phyloP scores from a whole-genome alignment of 2,113 vertebrate species.

The Muntiacus muntjak region DNA sequence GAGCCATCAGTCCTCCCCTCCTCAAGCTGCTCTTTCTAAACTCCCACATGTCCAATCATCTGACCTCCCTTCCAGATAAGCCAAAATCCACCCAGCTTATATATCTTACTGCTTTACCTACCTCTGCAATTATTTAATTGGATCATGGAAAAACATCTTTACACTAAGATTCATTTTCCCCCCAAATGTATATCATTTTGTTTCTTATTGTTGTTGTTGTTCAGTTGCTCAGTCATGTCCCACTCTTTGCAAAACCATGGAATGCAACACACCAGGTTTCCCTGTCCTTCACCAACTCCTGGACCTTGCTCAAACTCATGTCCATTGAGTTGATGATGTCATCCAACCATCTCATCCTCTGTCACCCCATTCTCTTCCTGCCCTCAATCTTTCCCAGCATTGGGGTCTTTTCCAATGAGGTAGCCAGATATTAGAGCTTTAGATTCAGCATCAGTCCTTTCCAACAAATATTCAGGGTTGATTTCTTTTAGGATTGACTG shows the following conservation, averaged over 20 bases:
- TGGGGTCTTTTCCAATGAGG: not conserved
- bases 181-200: not conserved
- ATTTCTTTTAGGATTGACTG: not conserved
- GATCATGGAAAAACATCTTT: not conserved
- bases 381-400: not conserved
- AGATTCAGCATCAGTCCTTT: not conserved
- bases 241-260: not conserved
- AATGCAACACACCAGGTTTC: not conserved
- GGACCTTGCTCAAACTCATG: not conserved
- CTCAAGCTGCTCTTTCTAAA: not conserved
- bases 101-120: not conserved
- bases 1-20: fast-evolving
- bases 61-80: not conserved
- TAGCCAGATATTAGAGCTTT: not conserved
- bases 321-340: not conserved
- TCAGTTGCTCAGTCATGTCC: not conserved
- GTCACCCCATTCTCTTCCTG: not conserved
- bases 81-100: not conserved
- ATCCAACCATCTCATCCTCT: not conserved
- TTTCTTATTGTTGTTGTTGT: not conserved
- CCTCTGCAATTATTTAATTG: not conserved
- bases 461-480: not conserved
- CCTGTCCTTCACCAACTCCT: not conserved
- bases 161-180: not conserved
- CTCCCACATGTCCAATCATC: fast-evolving